phyloP scores from a whole-genome alignment of 2,113 vertebrate genomes.

The Patagioenas fasciata region DNA sequence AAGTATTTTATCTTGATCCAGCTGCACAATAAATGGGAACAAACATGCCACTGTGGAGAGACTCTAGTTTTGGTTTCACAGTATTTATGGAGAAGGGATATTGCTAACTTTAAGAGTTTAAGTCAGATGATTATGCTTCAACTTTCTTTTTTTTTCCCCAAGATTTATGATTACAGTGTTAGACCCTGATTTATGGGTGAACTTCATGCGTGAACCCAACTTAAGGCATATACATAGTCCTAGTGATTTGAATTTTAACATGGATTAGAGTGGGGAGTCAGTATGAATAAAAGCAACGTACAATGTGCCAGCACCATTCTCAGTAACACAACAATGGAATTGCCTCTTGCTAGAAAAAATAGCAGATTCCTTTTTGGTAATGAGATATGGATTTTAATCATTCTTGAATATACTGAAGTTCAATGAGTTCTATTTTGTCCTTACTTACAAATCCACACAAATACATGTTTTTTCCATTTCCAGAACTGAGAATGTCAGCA shows the following conservation, averaged over 20 bases:
- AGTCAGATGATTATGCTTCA: background rate
- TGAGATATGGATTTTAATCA: background rate
- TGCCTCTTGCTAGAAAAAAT: background rate
- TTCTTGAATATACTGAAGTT: background rate
- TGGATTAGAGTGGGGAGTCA: background rate
- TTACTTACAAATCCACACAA: background rate
- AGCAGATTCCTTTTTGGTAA: background rate
- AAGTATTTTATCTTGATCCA: background rate
- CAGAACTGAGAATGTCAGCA: background rate
- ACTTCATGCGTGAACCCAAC: background rate
- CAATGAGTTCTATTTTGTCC: background rate
- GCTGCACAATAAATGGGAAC: background rate
- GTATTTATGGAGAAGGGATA: background rate
- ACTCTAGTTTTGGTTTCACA: background rate
- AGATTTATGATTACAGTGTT: background rate
- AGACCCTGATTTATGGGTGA: background rate
- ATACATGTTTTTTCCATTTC: background rate
- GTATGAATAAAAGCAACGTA: background rate
- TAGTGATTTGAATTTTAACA: background rate
- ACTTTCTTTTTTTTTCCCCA: background rate
- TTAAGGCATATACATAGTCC: background rate
- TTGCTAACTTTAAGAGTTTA: background rate
- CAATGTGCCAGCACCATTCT: background rate
- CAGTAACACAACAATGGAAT: background rate
- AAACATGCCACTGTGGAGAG: background rate